These are phyloP conservation scores for Cryptocheilus praepositus DNA, from an alignment of 2,888 invertebrate genomes.

Conservation along the genomic window DNA sequence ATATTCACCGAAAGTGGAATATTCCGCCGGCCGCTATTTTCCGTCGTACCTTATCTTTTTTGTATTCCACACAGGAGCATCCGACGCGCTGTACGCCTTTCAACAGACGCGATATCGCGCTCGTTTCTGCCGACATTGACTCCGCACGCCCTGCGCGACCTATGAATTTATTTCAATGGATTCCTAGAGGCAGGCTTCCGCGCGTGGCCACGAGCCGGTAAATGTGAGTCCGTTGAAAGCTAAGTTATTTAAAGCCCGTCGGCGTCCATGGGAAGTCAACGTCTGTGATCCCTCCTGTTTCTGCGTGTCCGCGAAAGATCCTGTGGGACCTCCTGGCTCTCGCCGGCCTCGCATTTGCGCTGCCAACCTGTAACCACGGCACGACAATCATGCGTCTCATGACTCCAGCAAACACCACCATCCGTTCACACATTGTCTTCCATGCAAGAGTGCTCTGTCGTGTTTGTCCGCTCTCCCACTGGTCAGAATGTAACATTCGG, in stretches of 20 bases:
- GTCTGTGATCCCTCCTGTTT: too few species aligned
- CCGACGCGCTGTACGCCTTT: conserved; percentile 14
- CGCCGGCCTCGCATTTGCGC: conserved; percentile 15
- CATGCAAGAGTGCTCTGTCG: conserved; percentile 19
- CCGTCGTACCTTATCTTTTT: neutral
- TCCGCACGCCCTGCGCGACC: too few species aligned
- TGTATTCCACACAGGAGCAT: neutral
- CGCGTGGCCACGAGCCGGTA: too few species aligned
- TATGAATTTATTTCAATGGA: too few species aligned
- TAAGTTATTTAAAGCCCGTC: too few species aligned
- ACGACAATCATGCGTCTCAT: conserved; percentile 10
- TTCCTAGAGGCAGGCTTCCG: too few species aligned
- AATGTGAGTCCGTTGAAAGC: too few species aligned
- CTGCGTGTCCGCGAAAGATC: conserved; percentile 4
- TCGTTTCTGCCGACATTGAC: too few species aligned
- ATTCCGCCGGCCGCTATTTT: neutral
- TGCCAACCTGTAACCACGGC: neutral
- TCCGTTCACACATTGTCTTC: conserved; percentile 43
- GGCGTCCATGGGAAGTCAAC: too few species aligned
- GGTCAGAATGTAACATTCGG: conserved; percentile 47
- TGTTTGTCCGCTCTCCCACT: conserved; percentile 47
- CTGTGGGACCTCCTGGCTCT: conserved; percentile 2
- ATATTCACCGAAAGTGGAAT: too few species aligned
- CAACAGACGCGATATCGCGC: neutral
- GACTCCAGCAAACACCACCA: conserved; percentile 27